Evolutionary conservation across 1,140 invertebrate species (phyloP).

Genomic region (Dufourea novaeangliae): DNA sequence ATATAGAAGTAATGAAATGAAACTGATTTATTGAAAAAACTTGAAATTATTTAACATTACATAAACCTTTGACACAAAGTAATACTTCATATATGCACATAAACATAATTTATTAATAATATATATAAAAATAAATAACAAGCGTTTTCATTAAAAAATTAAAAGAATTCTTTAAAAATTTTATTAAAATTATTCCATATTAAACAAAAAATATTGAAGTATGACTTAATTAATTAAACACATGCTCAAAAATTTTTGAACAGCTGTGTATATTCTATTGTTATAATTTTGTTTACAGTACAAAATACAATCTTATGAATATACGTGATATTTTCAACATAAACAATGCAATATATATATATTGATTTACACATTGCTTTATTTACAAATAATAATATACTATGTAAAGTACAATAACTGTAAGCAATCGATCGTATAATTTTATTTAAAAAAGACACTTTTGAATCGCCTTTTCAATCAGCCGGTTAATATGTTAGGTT

Average conservation of each 20-base stretch:
- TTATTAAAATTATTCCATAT: background rate
- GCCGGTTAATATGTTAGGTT: background rate
- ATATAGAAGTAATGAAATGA: background rate
- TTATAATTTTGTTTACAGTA: slow-evolving; percentile 4
- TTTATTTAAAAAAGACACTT: background rate
- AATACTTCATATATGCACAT: background rate
- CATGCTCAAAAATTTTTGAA: too few species aligned
- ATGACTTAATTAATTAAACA: too few species aligned
- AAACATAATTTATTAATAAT: background rate
- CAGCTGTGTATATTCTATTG: background rate
- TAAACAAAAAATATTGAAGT: background rate
- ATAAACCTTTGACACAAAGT: background rate
- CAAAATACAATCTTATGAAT: too few species aligned
- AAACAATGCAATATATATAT: background rate
- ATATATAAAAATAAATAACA: background rate
- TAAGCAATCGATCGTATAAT: background rate
- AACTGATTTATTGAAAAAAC: background rate
- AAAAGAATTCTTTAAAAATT: too few species aligned
- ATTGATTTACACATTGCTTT: slow-evolving; percentile 16
- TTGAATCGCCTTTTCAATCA: background rate
- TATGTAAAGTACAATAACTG: background rate
- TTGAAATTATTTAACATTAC: background rate
- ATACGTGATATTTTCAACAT: background rate
- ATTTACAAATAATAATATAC: slow-evolving; percentile 20
- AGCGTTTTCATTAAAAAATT: too few species aligned